A percentile compares a stretch with the other conserved stretches of the same genome.
phyloP scores from a whole-genome alignment of 2,888 invertebrate species.

The Drosophila setosimentum region DNA sequence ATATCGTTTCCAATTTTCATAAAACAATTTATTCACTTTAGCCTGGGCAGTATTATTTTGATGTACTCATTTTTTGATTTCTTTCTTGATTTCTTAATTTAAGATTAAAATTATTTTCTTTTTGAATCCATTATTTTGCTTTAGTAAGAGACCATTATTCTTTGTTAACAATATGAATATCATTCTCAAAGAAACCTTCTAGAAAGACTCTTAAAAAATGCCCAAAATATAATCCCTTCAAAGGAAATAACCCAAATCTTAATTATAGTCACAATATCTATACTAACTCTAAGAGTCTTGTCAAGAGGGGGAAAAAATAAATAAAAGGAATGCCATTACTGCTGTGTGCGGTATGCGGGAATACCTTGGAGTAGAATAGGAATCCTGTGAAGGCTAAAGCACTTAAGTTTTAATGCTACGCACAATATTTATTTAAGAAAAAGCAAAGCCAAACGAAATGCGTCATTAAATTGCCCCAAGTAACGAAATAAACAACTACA shows the following conservation, averaged over 20 bases:
- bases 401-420: conserved; percentile 61
- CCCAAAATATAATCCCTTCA: not conserved
- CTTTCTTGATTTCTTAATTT: no score
- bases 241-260: conserved; percentile 21
- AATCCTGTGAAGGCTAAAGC: conserved; percentile 52
- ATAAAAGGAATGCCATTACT: not conserved
- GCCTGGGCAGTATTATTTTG: not conserved
- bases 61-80: no score
- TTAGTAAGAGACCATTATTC: not conserved
- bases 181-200: not conserved
- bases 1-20: not conserved
- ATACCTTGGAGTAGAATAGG: conserved; percentile 11
- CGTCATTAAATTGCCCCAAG: conserved; percentile 50
- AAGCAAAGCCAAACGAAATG: conserved; percentile 46
- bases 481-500: conserved; percentile 3
- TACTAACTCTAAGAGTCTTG: conserved; percentile 12
- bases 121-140: not conserved
- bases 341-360: not conserved
- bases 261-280: conserved; percentile 31
- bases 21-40: not conserved
- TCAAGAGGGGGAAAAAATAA: not conserved
- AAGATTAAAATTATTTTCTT: not conserved
- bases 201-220: not conserved
- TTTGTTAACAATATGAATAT: not conserved
- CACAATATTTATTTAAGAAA: conserved; percentile 61